Base-by-base conservation (phyloP, 2,113 vertebrate species). In the Chaetodon trifascialis region DNA sequence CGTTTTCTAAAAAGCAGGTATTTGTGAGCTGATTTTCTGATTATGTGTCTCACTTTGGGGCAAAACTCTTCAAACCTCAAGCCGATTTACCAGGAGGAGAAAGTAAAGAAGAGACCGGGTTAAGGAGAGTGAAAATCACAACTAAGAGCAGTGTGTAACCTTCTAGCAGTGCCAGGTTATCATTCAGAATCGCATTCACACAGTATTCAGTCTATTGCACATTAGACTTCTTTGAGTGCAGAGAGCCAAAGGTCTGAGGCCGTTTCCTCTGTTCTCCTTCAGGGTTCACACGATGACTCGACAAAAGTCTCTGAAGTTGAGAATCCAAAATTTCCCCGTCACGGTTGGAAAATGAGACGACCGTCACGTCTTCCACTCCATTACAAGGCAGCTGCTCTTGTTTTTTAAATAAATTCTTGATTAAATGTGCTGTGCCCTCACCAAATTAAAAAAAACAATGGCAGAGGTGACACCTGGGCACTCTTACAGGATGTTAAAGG, bases 161-260 rank as follows among this genome's bases (percentile, higher is more conserved):
- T 65, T 79, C 40, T 6, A 63, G 73, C 66, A 84, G 80, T 86
- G 74, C 58, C 76, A 74, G 72, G 72, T 88, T 63, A 86, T 52
- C 63, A 65, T 65, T 76, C 51, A 56, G 71, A 87, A 71, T 55
- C 4, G 4, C 62, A 66, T 86, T 84, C 83, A 91, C 77, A 89
- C 86, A 79, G 69, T 79, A 58, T 91, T 85, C 72, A 78, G 80
- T 86, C 83, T 87, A 93, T 94, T 94, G 88, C 88, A 93, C 93
- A 74, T 86, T 62, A 78, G 71, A 87, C 72, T 74, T 84, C 82
- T 85, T 90, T 58, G 67, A 88, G 83, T 73, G 73, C 78, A 77
- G 72, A 78, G 59, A 70, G 65, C 58, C 70, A 65, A 69, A 82
- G 42, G 52, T 76, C 75, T 7, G 58, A 36, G 64, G 36, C 11